Evolutionary conservation across 2,797 vertebrate species (phyloP).

Genomic region (Eupleurogrammus muticus): DNA sequence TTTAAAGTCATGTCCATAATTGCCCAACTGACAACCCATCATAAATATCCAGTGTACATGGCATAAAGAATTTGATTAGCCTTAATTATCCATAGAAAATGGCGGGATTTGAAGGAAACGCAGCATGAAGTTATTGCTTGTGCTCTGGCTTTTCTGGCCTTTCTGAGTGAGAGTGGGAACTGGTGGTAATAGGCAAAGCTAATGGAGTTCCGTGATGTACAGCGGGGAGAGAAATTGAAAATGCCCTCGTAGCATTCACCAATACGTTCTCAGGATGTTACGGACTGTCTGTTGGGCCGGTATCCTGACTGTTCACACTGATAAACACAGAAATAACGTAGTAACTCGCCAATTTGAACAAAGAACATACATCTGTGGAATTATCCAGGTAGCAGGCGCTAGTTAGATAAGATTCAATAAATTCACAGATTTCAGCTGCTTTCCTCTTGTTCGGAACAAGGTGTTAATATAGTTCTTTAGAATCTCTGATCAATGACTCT

Average conservation of each 20-base stretch:
- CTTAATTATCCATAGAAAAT: constrained; percentile 17
- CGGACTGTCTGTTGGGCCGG: not conserved
- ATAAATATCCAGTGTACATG: constrained; percentile 9
- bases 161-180: constrained; percentile 11
- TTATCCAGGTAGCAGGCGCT: not conserved
- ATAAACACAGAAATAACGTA: not conserved
- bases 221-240: constrained; percentile 25
- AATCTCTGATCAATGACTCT: too few species aligned
- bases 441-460: not conserved
- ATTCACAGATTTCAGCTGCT: not conserved
- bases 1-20: not conserved
- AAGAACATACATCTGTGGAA: not conserved
- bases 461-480: too few species aligned
- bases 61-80: constrained; percentile 12
- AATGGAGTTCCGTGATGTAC: constrained; percentile 34
- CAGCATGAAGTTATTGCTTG: not conserved
- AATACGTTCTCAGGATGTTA: constrained; percentile 14
- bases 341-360: not conserved
- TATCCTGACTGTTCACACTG: not conserved
- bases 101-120: not conserved
- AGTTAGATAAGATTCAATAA: not conserved
- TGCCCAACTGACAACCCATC: not conserved
- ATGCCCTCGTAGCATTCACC: constrained; percentile 12
- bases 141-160: not conserved
- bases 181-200: constrained; percentile 21